Percentiles rank a stretch among this genome's conserved stretches.
These are phyloP conservation scores for Bagarius yarrelli DNA, from an alignment of 2,113 vertebrate genomes.

Conservation along the genomic window DNA sequence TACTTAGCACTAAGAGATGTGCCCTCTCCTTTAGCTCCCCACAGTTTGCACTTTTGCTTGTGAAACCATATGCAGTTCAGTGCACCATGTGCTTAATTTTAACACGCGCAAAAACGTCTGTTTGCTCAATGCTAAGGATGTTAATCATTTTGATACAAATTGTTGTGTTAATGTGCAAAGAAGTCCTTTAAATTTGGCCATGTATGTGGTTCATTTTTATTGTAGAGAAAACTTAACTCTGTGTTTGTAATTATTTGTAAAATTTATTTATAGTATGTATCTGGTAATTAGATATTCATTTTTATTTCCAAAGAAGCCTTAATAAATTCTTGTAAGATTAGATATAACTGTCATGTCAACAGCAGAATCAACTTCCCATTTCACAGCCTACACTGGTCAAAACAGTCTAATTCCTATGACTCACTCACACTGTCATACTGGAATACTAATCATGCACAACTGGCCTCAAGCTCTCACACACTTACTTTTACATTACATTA, in stretches of 20 bases:
- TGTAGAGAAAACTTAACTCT: not conserved
- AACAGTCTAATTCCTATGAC: not conserved
- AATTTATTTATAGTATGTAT: not conserved
- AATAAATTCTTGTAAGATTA: not conserved
- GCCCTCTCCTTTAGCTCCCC: not conserved
- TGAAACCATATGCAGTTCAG: too few species aligned
- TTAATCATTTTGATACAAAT: too few species aligned
- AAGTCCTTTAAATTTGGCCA: too few species aligned
- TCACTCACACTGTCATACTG: not conserved
- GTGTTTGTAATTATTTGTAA: not conserved
- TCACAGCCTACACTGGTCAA: not conserved
- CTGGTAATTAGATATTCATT: slow-evolving; percentile 13
- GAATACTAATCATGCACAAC: not conserved
- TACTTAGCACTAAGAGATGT: not conserved
- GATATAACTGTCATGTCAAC: not conserved
- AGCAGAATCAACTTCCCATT: not conserved
- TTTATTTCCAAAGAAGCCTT: not conserved
- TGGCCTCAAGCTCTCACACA: not conserved
- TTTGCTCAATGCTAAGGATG: too few species aligned
- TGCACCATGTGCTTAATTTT: too few species aligned
- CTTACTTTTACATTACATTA: not conserved
- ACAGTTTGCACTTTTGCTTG: too few species aligned
- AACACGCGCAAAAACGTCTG: too few species aligned
- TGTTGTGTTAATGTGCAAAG: too few species aligned
- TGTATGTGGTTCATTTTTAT: too few species aligned